Evolutionary conservation across 2,113 vertebrate genomes (phyloP).

Genomic region (Beaufortia kweichowensis): DNA sequence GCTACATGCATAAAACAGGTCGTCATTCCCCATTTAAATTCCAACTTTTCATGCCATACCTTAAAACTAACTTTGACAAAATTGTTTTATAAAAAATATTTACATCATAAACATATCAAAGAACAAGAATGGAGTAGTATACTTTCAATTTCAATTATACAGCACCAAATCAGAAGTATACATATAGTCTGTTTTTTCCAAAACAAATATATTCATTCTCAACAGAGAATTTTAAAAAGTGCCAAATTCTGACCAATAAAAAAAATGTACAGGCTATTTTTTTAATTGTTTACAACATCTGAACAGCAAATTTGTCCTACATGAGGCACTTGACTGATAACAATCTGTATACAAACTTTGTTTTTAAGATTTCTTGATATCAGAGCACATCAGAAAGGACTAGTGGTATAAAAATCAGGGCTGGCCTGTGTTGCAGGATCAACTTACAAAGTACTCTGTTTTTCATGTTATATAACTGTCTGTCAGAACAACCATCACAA

Average conservation of each 20-base stretch:
- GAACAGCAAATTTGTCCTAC: conserved; percentile 9
- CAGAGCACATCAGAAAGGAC: not conserved
- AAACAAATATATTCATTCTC: conserved; percentile 27
- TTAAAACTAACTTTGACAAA: conserved; percentile 6
- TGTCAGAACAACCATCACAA: not conserved
- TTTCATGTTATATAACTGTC: not conserved
- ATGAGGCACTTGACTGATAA: conserved; percentile 46
- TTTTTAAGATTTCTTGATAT: not conserved
- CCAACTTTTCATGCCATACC: not conserved
- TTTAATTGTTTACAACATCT: conserved; percentile 6
- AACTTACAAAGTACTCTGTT: not conserved
- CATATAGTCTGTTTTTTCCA: conserved; percentile 11
- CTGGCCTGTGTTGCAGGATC: not conserved
- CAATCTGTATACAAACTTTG: not conserved
- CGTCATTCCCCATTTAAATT: not conserved
- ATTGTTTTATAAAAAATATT: conserved; percentile 1
- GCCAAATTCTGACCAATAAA: not conserved
- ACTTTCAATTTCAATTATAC: not conserved
- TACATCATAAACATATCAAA: conserved; percentile 11
- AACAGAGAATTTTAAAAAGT: conserved; percentile 13
- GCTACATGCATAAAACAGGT: not conserved
- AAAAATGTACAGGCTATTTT: not conserved
- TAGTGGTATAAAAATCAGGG: not conserved
- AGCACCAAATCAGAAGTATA: conserved; percentile 17
- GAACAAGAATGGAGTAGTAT: not conserved